Base-by-base conservation (phyloP, 2,888 invertebrate species). In the Reticulitermes lucifugus region DNA sequence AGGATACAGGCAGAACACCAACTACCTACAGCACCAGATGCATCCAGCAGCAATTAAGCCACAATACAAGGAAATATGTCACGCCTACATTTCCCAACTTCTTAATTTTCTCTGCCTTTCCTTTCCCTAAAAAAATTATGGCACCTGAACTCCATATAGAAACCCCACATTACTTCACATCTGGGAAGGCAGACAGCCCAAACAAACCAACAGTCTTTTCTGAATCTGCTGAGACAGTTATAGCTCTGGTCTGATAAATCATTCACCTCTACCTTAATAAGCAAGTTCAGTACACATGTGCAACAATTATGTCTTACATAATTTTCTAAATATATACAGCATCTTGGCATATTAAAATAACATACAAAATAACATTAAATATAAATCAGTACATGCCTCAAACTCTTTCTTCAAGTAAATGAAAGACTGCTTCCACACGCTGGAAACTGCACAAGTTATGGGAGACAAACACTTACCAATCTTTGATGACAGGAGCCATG, bases 171-270 rank as follows among this genome's bases (percentile, higher is more conserved):
- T 25, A 65, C 65, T 65, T 65, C 65, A 65, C 65, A 10, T 65
- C 65, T 65, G 65, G 65, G 65, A 65, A 65, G 25, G 25, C 18
- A 79, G 25, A 55, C 55, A 79, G 79, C 46, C 79, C 79, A 79
- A 55, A 46, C 25, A 51, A 51, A 79, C 18, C 51, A 51, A 51
- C 46, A 79, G 25, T 51, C 79, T n/a, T 79, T 25, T 60, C n/a
- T 65, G 18, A 51, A 79, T 25, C 46, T 79, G 51, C 79, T 55
- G 79, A 79, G 79, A 55, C 79, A 79, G n/a, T 79, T 79, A 79
- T 79, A 55, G 55, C 55, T n/a, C 65, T 65, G n/a, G 2, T 65
- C 12, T 10, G 7, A 65, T 18, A 21, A 60, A n/a, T 60, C 60
- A 60, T 60, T 22, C 21, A n/a, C n/a, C n/a, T 65, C 25, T n/a